phyloP scores from a whole-genome alignment of 1,140 invertebrate species.

The Oppia nitens region DNA sequence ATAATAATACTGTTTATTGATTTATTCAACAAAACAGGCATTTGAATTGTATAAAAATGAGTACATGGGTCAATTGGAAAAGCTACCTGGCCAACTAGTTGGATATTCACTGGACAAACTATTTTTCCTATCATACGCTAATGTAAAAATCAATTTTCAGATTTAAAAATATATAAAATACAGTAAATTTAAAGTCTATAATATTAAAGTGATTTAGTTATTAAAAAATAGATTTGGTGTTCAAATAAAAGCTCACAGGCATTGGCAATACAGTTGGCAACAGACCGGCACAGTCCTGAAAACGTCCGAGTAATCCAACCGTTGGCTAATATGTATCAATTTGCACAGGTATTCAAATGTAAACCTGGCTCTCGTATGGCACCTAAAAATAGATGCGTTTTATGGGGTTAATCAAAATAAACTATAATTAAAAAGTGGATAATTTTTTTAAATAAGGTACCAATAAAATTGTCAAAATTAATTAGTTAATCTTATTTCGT shows the following conservation, averaged over 20 bases:
- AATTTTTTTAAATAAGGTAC: too few species aligned
- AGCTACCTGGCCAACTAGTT: constrained; percentile 6
- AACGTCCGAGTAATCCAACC: constrained; percentile 49
- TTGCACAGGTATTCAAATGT: constrained; percentile 70
- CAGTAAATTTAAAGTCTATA: too few species aligned
- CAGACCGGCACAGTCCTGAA: not conserved
- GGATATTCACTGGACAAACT: constrained; percentile 13
- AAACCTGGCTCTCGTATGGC: constrained; percentile 64
- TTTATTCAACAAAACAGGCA: too few species aligned
- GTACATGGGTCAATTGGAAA: not conserved
- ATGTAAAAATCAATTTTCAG: constrained; percentile 8
- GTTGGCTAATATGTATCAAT: constrained; percentile 71
- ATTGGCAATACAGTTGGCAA: not conserved
- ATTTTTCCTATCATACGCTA: constrained; percentile 17
- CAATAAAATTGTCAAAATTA: too few species aligned
- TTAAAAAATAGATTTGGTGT: constrained; percentile 1
- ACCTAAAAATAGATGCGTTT: constrained; percentile 74
- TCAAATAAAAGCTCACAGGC: not conserved
- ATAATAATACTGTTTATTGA: too few species aligned
- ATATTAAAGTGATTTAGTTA: not conserved
- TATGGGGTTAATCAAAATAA: too few species aligned
- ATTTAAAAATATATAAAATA: too few species aligned
- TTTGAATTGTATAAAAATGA: not conserved
- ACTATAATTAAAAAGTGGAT: not conserved
- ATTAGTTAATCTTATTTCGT: too few species aligned